These are phyloP conservation scores for Ifrita kowaldi DNA, from an alignment of 2,113 vertebrate species.

Conservation along the genomic window DNA sequence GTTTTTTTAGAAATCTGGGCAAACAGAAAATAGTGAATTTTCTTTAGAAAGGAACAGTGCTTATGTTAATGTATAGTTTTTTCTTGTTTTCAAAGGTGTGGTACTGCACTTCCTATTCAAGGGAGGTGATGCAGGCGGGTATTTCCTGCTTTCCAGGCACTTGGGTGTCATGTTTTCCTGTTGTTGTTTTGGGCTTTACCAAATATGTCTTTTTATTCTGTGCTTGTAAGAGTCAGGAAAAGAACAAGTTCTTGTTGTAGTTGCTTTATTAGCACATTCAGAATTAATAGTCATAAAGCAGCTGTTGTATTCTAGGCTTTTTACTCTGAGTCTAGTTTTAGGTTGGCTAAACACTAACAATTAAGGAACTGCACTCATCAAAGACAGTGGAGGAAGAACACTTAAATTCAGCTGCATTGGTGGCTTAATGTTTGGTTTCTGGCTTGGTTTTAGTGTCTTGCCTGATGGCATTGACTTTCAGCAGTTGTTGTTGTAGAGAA, in stretches of 20 bases:
- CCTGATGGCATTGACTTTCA: background rate
- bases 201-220: background rate
- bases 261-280: background rate
- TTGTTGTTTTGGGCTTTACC: background rate
- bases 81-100: background rate
- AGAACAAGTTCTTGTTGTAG: background rate
- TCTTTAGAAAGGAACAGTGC: background rate
- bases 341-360: background rate
- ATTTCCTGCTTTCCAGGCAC: constrained; percentile 2
- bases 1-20: background rate
- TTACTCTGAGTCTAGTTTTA: background rate
- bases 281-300: background rate
- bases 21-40: background rate
- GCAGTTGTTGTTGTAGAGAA: background rate
- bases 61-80: background rate
- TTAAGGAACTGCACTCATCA: background rate
- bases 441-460: background rate
- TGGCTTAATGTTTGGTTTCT: background rate
- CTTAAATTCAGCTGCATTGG: background rate
- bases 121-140: background rate
- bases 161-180: background rate
- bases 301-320: background rate
- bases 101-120: background rate
- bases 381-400: background rate
- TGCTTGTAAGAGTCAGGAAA: background rate